phyloP scores from a whole-genome alignment of 1,140 invertebrate species.

The Centruroides sculpturatus region DNA sequence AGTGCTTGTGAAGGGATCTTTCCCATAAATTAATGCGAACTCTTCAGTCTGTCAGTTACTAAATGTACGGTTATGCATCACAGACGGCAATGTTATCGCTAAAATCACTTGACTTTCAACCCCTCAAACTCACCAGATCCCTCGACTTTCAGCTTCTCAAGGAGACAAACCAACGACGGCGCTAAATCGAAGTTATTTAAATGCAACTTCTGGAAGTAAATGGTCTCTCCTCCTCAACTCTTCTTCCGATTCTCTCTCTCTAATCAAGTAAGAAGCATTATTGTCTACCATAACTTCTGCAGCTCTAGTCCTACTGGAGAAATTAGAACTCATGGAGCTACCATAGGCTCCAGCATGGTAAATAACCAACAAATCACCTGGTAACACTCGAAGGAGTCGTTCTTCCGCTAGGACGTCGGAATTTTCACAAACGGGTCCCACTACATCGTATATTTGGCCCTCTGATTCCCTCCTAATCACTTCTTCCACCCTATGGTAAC shows the following conservation, averaged over 20 bases:
- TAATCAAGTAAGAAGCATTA: slow-evolving; percentile 19
- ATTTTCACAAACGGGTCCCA: slow-evolving; percentile 35
- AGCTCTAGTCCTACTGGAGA: slow-evolving; percentile 31
- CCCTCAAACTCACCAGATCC: too few species aligned
- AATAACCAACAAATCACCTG: slow-evolving; percentile 26
- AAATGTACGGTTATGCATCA: too few species aligned
- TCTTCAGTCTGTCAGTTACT: too few species aligned
- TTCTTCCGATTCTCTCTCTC: slow-evolving; percentile 25
- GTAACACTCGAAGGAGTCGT: slow-evolving; percentile 22
- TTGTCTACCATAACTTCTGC: slow-evolving; percentile 29
- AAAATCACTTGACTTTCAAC: too few species aligned
- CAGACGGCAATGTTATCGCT: too few species aligned
- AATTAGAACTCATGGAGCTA: slow-evolving; percentile 32
- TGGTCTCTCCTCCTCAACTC: slow-evolving; percentile 12
- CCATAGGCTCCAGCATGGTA: slow-evolving; percentile 36
- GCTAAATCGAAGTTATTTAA: too few species aligned
- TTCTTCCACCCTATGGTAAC: slow-evolving; percentile 28
- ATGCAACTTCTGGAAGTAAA: too few species aligned
- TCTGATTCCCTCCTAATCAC: slow-evolving; percentile 11
- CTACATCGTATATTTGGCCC: slow-evolving; percentile 25
- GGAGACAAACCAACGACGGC: too few species aligned
- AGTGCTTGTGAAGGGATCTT: too few species aligned
- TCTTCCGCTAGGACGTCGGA: slow-evolving; percentile 33
- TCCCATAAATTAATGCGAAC: too few species aligned
- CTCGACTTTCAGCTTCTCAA: too few species aligned